These are phyloP conservation scores for Scolanthus callimorphus DNA, from an alignment of 92 coral and sea anemone species.

Conservation along the genomic window DNA sequence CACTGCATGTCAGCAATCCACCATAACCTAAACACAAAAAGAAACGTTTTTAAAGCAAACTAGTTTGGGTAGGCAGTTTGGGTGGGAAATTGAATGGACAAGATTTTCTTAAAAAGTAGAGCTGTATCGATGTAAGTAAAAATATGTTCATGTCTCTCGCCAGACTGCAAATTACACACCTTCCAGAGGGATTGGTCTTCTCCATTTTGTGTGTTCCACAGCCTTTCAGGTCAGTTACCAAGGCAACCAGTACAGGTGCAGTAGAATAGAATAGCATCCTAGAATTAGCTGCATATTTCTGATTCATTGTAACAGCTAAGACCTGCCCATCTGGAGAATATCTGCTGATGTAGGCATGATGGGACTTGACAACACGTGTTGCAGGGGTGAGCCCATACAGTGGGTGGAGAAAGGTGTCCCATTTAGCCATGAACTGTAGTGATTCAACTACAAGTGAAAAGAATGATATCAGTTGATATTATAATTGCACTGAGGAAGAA, in stretches of 20 bases:
- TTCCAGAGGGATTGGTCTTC: conserved; percentile 47
- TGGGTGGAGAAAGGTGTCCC: conserved; percentile 70
- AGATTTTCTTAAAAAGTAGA: too few relatives aligned
- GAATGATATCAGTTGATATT: too few relatives aligned
- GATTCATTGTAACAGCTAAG: conserved; percentile 89
- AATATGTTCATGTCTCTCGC: too few relatives aligned
- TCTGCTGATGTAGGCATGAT: conserved; percentile 63
- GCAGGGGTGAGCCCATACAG: conserved; percentile 78
- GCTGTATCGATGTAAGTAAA: too few relatives aligned
- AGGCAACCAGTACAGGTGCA: conserved; percentile 63
- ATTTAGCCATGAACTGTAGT: conserved; percentile 64
- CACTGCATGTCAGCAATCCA: conserved; percentile 92
- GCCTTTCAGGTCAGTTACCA: conserved; percentile 79
- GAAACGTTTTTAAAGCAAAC: too few relatives aligned
- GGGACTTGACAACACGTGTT: conserved; percentile 66
- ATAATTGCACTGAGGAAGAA: too few relatives aligned
- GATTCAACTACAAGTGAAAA: conserved; percentile 29
- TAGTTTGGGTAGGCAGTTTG: too few relatives aligned
- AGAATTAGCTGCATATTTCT: conserved; percentile 75
- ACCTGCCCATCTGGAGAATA: conserved; percentile 91
- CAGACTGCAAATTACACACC: too few relatives aligned
- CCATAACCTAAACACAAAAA: conserved; percentile 55
- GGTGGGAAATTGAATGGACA: too few relatives aligned
- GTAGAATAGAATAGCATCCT: conserved; percentile 82
- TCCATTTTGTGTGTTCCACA: conserved; percentile 66